Percentiles rank a stretch among this genome's conserved stretches.
These are phyloP conservation scores for Syncerus caffer DNA, from an alignment of 2,797 vertebrate species.

Conservation along the genomic window DNA sequence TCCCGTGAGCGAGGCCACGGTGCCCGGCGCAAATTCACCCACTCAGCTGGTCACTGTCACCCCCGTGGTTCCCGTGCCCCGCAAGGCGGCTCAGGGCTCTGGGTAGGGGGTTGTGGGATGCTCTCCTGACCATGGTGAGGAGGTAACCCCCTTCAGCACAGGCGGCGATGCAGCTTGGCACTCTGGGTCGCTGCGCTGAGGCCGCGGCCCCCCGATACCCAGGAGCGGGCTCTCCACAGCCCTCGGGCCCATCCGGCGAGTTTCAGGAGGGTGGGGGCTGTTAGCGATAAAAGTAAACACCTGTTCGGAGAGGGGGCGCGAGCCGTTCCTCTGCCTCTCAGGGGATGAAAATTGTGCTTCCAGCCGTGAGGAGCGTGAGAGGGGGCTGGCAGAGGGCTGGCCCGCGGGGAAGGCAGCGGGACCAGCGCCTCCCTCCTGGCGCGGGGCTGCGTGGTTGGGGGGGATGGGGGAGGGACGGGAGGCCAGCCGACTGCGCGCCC, in stretches of 20 bases:
- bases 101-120: background rate
- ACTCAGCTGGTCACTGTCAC: background rate
- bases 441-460: background rate
- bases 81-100: background rate
- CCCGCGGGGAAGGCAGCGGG: background rate
- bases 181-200: conserved; percentile 42
- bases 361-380: conserved; percentile 48
- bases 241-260: background rate
- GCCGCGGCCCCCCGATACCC: background rate
- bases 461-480: background rate
- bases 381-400: background rate
- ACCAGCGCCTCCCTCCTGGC: background rate
- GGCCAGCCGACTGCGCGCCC: background rate
- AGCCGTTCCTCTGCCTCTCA: conserved; percentile 58
- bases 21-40: background rate
- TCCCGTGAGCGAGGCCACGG: background rate
- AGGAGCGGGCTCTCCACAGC: background rate
- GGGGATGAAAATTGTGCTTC: conserved; percentile 83
- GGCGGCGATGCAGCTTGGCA: conserved; percentile 23
- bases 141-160: conserved; percentile 48
- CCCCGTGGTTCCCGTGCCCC: background rate
- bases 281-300: conserved; percentile 79
- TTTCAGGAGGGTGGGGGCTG: conserved; percentile 31
- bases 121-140: conserved; percentile 44
- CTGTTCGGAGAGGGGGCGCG: conserved; percentile 60